A percentile compares a stretch with the other conserved stretches of the same genome.
Conservation (phyloP, 2,113 vertebrate species). For the Parotia lawesii region DNA sequence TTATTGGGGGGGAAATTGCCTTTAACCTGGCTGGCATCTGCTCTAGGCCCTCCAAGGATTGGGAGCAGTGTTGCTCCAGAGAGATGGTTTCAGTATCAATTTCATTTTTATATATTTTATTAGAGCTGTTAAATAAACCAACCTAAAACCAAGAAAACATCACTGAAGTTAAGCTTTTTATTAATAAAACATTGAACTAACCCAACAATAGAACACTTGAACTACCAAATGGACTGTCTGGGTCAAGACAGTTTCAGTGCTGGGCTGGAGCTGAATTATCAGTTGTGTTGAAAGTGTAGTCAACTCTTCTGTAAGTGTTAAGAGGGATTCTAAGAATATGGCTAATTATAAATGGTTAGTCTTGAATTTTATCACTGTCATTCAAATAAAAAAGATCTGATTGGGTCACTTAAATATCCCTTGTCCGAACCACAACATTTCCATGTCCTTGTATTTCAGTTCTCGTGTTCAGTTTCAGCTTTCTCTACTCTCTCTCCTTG, state of each 20-base stretch:
- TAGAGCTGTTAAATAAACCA: constrained; percentile 33
- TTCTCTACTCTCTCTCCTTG: neutral
- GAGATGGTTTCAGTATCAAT: neutral
- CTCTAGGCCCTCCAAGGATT: neutral
- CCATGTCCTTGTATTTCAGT: neutral
- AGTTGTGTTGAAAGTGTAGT: neutral
- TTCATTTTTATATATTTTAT: constrained; percentile 32
- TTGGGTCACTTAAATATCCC: neutral
- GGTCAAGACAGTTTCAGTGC: neutral
- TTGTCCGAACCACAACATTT: neutral
- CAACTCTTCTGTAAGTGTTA: neutral
- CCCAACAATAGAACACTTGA: neutral
- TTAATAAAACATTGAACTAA: constrained; percentile 11
- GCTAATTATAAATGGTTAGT: neutral
- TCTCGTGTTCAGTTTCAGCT: neutral
- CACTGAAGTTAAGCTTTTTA: neutral
- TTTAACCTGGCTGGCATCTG: neutral
- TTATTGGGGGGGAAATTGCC: neutral
- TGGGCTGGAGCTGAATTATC: neutral
- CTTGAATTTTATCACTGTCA: neutral
- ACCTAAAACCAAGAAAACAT: constrained; percentile 7
- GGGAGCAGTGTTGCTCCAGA: neutral
- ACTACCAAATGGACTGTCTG: neutral
- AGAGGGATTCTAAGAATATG: neutral
- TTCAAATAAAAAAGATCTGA: neutral